Evolutionary conservation across 2,113 vertebrate genomes (phyloP).

Genomic region (Rhea pennata): DNA sequence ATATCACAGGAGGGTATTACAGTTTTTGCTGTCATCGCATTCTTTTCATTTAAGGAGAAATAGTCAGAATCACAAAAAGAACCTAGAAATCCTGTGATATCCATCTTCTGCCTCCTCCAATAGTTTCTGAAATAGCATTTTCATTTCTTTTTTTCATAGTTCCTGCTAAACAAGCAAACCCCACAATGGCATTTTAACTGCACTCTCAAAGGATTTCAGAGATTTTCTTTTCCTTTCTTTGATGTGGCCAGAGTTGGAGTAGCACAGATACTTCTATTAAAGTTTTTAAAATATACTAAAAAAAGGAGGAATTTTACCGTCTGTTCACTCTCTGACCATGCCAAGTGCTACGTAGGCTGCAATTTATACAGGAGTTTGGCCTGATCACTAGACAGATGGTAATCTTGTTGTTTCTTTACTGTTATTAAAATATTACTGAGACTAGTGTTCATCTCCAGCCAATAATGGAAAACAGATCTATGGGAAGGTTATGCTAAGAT

Average conservation of each 20-base stretch:
- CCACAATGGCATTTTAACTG: background rate
- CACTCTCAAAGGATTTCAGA: background rate
- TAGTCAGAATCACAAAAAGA: background rate
- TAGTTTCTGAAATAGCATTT: background rate
- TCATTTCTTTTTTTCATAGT: background rate
- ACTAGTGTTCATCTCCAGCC: background rate
- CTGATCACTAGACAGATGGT: background rate
- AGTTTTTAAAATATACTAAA: background rate
- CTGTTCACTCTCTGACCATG: background rate
- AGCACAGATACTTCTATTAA: background rate
- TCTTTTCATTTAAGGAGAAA: background rate
- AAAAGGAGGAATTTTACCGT: background rate
- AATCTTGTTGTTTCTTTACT: background rate
- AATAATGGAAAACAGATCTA: background rate
- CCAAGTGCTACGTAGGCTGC: background rate
- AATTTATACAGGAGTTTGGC: background rate
- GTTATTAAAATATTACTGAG: background rate
- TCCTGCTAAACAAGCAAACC: background rate
- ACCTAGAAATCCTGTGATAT: background rate
- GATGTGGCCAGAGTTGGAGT: background rate
- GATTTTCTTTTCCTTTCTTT: background rate
- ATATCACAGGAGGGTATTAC: background rate
- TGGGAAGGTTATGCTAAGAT: background rate
- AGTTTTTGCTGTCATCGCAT: rapidly evolving
- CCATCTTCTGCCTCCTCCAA: background rate